A percentile compares a stretch with the other conserved stretches of the same genome.
phyloP scores from a whole-genome alignment of 2,888 invertebrate species.

The Protodeltote pygarga region DNA sequence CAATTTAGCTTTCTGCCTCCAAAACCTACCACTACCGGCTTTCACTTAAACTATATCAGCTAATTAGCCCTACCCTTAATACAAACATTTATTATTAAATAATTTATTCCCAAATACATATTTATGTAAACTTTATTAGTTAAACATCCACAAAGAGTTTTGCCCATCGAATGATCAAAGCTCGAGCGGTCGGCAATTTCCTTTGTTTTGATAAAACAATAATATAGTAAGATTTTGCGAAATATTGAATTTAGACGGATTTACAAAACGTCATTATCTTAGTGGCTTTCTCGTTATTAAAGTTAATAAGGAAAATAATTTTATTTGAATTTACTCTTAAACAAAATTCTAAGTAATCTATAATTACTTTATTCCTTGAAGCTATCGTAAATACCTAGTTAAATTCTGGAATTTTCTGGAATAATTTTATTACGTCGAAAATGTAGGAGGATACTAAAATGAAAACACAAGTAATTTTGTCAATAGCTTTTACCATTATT shows the following conservation, averaged over 20 bases:
- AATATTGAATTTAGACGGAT: conserved; percentile 49
- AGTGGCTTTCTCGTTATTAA: conserved; percentile 34
- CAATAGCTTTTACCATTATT: no score
- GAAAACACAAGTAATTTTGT: no score
- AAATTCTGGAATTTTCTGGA: no score
- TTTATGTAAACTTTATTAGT: conserved; percentile 47
- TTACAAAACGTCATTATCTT: conserved; percentile 49
- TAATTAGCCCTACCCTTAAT: conserved; percentile 46
- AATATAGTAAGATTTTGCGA: conserved; percentile 31
- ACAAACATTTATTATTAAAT: conserved; percentile 37
- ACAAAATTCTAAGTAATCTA: conserved; percentile 9
- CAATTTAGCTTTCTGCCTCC: conserved; percentile 51
- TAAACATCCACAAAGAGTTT: conserved; percentile 47
- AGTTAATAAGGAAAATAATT: conserved; percentile 34
- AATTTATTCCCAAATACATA: conserved; percentile 28
- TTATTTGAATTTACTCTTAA: conserved; percentile 10
- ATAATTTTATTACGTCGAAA: no score
- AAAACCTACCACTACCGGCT: conserved; percentile 31
- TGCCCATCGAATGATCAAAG: conserved; percentile 54
- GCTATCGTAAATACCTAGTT: no score
- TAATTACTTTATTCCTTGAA: no score
- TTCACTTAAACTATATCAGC: conserved; percentile 42
- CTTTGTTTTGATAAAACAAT: conserved; percentile 49
- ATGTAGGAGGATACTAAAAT: no score
- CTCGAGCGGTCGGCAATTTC: conserved; percentile 43